Evolutionary conservation across 2,888 invertebrate species (phyloP), one percentile per base, ranked within the genome.

Genomic region (Dastarcus helophoroides): DNA sequence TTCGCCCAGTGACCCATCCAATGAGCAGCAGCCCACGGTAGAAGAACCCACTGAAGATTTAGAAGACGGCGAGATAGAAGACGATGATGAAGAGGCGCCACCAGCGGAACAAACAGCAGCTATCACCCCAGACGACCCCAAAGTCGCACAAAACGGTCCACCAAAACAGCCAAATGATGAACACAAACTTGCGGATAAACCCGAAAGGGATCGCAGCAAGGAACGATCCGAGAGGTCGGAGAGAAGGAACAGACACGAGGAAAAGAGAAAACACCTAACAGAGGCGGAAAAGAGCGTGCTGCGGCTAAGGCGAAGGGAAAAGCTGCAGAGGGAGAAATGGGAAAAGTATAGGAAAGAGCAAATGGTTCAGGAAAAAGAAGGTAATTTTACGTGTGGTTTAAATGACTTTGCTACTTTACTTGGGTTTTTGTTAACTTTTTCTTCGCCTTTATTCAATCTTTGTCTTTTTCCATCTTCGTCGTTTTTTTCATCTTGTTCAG

Each of bases 41-140:
- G n/a, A n/a, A n/a, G n/a, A n/a, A n/a, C n/a, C 24, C 7, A 33
- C 31, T 24, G 71, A 79, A 51, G 85, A 86, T 56, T 68, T 86
- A 42, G 88, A 89, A 63, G 88, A 88, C 54, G 88, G 88, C 26
- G 88, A 88, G 61, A 85, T 88, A 44, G 84, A 84, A 40, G 73
- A 73, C 26, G 73, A 73, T 43, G 73, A 72, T 28, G 73, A 72
- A 40, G 71, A 69, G 26, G 64, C 64, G 11, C 21, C 39, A 45
- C 68, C 71, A 35, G 71, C 71, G 40, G 67, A 66, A 12, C 27
- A 22, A 23, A n/a, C n/a, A 6, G 26, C 24, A 21, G 10, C 16
- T 6, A 11, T 5, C 6, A 9, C 19, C 4, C n/a, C n/a, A 23
- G 24, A 23, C 8, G 6, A 6, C 24, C 10, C 8, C 24, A 8